These are phyloP conservation scores for Hozukius guyotensis DNA, from an alignment of 2,797 vertebrate species.

Conservation along the genomic window DNA sequence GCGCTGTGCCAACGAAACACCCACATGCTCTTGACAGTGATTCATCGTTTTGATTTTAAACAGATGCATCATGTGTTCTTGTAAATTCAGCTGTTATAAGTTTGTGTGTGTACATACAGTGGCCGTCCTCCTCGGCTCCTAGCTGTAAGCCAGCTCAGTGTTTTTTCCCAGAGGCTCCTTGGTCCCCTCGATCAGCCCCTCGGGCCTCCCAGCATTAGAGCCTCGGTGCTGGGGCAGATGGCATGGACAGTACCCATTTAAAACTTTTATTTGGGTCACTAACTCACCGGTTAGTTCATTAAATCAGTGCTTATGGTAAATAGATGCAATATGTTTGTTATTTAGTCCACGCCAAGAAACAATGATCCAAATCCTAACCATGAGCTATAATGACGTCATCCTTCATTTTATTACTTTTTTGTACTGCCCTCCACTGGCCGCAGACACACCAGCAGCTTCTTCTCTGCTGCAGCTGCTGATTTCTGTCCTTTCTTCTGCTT, in stretches of 20 bases:
- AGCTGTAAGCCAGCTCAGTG: neutral
- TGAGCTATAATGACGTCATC: too few species aligned
- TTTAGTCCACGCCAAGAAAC: too few species aligned
- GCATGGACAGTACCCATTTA: neutral
- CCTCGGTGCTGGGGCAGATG: conserved; percentile 9
- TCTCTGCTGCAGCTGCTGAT: neutral
- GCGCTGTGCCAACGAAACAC: neutral
- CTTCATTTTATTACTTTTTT: too few species aligned
- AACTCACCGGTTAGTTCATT: too few species aligned
- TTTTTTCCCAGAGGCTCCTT: conserved; percentile 4
- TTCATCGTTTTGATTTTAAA: neutral
- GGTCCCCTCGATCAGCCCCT: too few species aligned
- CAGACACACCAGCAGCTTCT: neutral
- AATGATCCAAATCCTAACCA: too few species aligned
- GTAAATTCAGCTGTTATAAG: conserved; percentile 5
- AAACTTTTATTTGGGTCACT: too few species aligned
- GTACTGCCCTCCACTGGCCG: neutral
- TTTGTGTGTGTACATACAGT: neutral
- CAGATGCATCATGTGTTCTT: neutral
- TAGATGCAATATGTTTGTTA: too few species aligned
- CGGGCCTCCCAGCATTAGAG: neutral
- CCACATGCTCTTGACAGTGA: conserved; percentile 6
- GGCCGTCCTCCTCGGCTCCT: neutral
- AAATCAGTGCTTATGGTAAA: too few species aligned
- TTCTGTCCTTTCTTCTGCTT: neutral